A percentile compares a stretch with the other conserved stretches of the same genome.
Evolutionary conservation across 2,888 invertebrate species (phyloP).

Genomic region (Scaptomyza polygonia): DNA sequence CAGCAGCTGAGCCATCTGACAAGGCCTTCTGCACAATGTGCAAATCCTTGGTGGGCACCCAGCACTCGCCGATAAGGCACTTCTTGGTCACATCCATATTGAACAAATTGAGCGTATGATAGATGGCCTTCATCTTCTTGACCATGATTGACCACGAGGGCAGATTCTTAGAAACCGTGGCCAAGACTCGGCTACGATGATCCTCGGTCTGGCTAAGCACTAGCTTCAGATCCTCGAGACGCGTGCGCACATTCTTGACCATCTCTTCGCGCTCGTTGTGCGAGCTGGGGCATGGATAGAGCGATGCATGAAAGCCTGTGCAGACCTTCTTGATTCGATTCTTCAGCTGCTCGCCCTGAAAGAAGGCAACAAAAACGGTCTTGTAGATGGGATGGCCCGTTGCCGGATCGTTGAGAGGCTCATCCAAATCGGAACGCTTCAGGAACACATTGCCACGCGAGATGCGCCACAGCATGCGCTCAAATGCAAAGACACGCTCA

Average conservation of each 20-base stretch:
- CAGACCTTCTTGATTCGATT: constrained; percentile 94
- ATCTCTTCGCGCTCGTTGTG: constrained; percentile 92
- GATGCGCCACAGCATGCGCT: constrained; percentile 94
- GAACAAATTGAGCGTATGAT: constrained; percentile 96
- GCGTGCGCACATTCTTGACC: constrained; percentile 92
- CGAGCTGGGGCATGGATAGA: constrained; percentile 94
- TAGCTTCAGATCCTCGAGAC: constrained; percentile 92
- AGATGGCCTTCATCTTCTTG: constrained; percentile 96
- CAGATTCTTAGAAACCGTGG: constrained; percentile 93
- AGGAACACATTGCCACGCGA: constrained; percentile 95
- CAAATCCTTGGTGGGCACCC: constrained; percentile 92
- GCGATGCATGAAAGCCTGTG: constrained; percentile 93
- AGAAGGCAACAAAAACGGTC: constrained; percentile 92
- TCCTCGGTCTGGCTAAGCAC: constrained; percentile 93
- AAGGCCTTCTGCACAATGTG: constrained; percentile 91
- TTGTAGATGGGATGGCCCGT: constrained; percentile 90
- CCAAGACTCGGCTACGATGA: constrained; percentile 92
- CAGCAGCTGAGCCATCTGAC: constrained; percentile 92
- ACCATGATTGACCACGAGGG: constrained; percentile 94
- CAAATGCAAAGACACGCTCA: constrained; percentile 93
- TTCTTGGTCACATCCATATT: constrained; percentile 96
- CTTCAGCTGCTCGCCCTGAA: constrained; percentile 94
- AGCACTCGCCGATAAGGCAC: constrained; percentile 95
- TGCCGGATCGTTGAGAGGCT: constrained; percentile 90
- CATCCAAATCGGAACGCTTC: constrained; percentile 91